Conservation (phyloP, 1,140 invertebrate genomes). For the Nymphalis io region DNA sequence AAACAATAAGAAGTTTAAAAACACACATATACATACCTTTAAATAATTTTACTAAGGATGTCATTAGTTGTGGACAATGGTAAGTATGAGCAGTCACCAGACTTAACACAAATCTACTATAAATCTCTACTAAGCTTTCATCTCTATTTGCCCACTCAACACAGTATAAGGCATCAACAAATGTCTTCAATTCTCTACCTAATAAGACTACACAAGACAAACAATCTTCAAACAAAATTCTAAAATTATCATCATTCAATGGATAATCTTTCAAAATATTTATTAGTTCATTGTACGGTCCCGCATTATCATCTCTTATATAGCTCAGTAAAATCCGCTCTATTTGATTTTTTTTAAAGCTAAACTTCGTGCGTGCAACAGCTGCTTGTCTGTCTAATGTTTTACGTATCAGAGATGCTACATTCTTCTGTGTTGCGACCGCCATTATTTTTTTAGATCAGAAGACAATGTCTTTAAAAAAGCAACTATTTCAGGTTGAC, state of each 20-base stretch:
- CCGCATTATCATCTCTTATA: conserved; percentile 53
- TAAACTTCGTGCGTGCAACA: conserved; percentile 57
- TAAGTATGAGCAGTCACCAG: conserved; percentile 76
- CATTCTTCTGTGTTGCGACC: conserved; percentile 66
- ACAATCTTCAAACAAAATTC: conserved; percentile 68
- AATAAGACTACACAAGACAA: conserved; percentile 66
- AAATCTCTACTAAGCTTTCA: conserved; percentile 62
- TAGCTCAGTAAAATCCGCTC: conserved; percentile 62
- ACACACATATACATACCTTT: conserved; percentile 58
- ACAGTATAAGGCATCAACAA: conserved; percentile 67
- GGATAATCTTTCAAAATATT: conserved; percentile 64
- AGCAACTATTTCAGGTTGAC: conserved; percentile 71
- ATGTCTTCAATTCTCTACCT: conserved; percentile 62
- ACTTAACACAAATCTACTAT: conserved; percentile 63
- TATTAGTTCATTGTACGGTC: conserved; percentile 67
- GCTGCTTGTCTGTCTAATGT: conserved; percentile 67
- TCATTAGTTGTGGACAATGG: conserved; percentile 69
- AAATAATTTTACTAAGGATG: conserved; percentile 64
- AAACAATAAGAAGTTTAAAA: no score
- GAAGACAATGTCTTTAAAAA: conserved; percentile 69
- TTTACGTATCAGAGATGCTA: conserved; percentile 73
- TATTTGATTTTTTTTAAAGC: conserved; percentile 66
- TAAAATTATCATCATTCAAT: conserved; percentile 71
- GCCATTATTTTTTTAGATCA: conserved; percentile 73
- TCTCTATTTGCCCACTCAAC: conserved; percentile 64